Evolutionary conservation across 2,888 invertebrate genomes (phyloP), one percentile per base, ranked within the genome.

Genomic region (Drosophila mettleri): DNA sequence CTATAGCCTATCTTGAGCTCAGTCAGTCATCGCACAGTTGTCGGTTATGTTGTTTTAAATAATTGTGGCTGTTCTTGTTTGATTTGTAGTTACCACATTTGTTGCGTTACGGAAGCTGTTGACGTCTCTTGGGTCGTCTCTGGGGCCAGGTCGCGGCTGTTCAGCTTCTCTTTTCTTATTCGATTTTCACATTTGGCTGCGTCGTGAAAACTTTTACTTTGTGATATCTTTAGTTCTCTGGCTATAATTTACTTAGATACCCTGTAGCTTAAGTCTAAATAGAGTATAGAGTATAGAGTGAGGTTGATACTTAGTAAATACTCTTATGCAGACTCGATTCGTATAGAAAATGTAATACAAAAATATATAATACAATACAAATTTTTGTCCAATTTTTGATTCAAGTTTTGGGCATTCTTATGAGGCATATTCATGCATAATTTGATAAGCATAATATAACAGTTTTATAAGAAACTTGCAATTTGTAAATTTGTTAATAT

Each of bases 141-240:
- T 46, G 6, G 18, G 29, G n/a, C 22, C 16, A 12, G 29, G 34
- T 3, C 33, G 27, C 43, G 48, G 36, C 60, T 46, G 29, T 45
- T 43, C 20, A 61, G 46, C 63, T 46, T 22, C 64, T 64, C 57
- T 59, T 31, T 49, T 78, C 62, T 64, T 68, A 60, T 62, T 58
- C 41, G 53, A 36, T 83, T 83, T 83, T 78, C 76, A 80, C 74
- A 64, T 70, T 68, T 62, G 65, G 65, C 59, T 74, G 78, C 54
- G 38, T 65, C 46, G 78, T 78, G 85, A 67, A 84, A 86, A 87
- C 84, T 84, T 87, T 84, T 84, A 86, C 84, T 85, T 87, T 77
- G 80, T 77, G 55, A 61, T 70, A 62, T 69, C 75, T 75, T 69
- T 69, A 63, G 57, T 51, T 49, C 46, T 39, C 55, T 55, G 43